Conservation (phyloP, 2,888 invertebrate genomes). For the Syritta pipiens region DNA sequence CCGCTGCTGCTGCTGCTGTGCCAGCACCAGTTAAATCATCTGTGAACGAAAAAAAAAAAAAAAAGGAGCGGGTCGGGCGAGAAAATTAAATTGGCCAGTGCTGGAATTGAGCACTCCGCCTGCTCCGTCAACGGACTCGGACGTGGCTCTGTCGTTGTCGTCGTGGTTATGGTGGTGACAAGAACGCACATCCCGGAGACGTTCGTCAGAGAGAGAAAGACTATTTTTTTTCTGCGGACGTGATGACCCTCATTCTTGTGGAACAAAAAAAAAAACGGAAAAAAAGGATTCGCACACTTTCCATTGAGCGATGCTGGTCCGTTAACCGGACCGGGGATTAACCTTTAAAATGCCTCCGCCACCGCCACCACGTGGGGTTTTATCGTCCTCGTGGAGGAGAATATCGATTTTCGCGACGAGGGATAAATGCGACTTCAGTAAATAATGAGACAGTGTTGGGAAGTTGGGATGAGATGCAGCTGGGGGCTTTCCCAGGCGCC, state of each 20-base stretch:
- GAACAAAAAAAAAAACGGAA: neutral
- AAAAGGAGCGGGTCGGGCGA: conserved; percentile 74
- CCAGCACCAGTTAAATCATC: conserved; percentile 74
- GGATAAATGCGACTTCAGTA: too few species aligned
- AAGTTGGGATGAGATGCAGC: too few species aligned
- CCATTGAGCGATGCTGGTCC: neutral
- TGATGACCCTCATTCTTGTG: conserved; percentile 38
- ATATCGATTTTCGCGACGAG: too few species aligned
- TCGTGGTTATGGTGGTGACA: neutral
- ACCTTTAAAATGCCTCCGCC: too few species aligned
- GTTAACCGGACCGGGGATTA: too few species aligned
- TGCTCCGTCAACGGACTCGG: too few species aligned
- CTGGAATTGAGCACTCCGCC: conserved; percentile 54
- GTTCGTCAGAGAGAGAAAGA: neutral
- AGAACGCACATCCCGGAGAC: neutral
- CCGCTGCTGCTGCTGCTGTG: neutral
- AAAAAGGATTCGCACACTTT: conserved; percentile 14
- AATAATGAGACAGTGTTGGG: too few species aligned
- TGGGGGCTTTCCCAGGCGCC: too few species aligned
- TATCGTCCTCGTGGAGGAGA: too few species aligned
- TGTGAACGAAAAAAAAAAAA: conserved; percentile 76
- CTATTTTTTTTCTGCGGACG: conserved; percentile 2
- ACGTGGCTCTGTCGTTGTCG: conserved; percentile 11
- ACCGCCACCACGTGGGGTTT: too few species aligned
- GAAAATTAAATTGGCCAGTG: conserved; percentile 77